Evolutionary conservation across 2,113 vertebrate species (phyloP).

Genomic region (Anguilla japonica): DNA sequence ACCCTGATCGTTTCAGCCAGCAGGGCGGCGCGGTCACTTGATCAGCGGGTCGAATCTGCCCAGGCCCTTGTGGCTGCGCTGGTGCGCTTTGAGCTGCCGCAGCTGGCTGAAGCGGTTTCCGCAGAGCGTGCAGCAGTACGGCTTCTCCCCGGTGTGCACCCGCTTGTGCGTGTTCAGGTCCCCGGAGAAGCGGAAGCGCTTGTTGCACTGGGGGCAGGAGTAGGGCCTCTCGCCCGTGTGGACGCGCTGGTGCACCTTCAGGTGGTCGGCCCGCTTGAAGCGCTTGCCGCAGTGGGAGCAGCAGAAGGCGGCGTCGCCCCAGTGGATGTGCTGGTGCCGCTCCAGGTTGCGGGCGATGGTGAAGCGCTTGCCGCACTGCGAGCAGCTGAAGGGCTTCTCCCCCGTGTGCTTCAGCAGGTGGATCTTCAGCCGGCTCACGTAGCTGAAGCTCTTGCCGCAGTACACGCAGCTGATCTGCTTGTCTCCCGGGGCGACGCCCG

Average conservation of each 20-base stretch:
- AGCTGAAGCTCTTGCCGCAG: constrained; percentile 23
- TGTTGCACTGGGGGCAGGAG: constrained; percentile 24
- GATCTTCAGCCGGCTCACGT: constrained; percentile 23
- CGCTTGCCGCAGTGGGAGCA: constrained; percentile 24
- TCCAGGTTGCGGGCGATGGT: constrained; percentile 23
- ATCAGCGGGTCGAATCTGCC: constrained; percentile 6
- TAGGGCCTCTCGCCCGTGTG: constrained; percentile 28
- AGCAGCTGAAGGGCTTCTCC: constrained; percentile 20
- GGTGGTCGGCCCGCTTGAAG: constrained; percentile 23
- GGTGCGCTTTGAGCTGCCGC: constrained; percentile 25
- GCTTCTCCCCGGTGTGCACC: constrained; percentile 24
- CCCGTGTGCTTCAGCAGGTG: constrained; percentile 24
- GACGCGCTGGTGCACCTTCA: constrained; percentile 26
- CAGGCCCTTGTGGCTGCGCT: constrained; percentile 10
- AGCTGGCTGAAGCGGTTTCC: constrained; percentile 18
- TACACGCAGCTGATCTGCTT: constrained; percentile 20
- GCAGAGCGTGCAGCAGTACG: constrained; percentile 17
- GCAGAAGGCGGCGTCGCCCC: constrained; percentile 20
- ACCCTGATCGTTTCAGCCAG: background rate
- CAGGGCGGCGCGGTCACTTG: background rate
- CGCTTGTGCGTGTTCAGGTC: constrained; percentile 26
- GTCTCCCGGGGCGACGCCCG: background rate
- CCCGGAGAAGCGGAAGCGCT: constrained; percentile 30
- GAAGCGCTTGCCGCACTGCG: constrained; percentile 25
- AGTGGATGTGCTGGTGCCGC: constrained; percentile 28